Percentiles rank a stretch among this genome's conserved stretches.
These are phyloP conservation scores for Lutraria lutraria DNA, from an alignment of 2,888 invertebrate species.

Conservation along the genomic window DNA sequence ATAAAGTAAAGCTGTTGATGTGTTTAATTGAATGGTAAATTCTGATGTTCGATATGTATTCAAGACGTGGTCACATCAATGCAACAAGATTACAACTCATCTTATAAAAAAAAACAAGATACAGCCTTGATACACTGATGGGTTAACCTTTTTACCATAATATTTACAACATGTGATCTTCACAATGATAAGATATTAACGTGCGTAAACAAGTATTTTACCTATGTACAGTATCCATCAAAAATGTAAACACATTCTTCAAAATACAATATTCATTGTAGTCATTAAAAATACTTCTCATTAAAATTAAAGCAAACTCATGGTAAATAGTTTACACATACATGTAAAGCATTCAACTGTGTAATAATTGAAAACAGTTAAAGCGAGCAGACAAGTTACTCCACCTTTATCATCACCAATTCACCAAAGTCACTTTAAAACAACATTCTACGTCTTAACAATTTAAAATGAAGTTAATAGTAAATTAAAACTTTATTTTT, in stretches of 20 bases:
- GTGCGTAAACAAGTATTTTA: conserved; percentile 4
- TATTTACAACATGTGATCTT: not conserved
- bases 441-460: too few species aligned
- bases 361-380: too few species aligned
- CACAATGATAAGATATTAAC: conserved; percentile 8
- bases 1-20: not conserved
- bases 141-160: not conserved
- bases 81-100: too few species aligned
- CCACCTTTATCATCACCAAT: too few species aligned
- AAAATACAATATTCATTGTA: not conserved
- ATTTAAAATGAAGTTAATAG: too few species aligned
- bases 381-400: too few species aligned
- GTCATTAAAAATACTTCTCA: too few species aligned
- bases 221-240: not conserved
- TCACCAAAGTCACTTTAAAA: too few species aligned
- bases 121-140: too few species aligned
- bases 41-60: conserved; percentile 11
- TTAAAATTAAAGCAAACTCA: not conserved
- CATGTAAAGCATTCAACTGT: not conserved
- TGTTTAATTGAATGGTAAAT: not conserved
- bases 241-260: not conserved
- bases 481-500: too few species aligned
- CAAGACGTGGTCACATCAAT: not conserved
- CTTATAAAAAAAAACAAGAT: too few species aligned
- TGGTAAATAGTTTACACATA: too few species aligned